Evolutionary conservation across 1,140 invertebrate genomes (phyloP), one percentile per base, ranked within the genome.

Genomic region (Notospermus geniculatus): DNA sequence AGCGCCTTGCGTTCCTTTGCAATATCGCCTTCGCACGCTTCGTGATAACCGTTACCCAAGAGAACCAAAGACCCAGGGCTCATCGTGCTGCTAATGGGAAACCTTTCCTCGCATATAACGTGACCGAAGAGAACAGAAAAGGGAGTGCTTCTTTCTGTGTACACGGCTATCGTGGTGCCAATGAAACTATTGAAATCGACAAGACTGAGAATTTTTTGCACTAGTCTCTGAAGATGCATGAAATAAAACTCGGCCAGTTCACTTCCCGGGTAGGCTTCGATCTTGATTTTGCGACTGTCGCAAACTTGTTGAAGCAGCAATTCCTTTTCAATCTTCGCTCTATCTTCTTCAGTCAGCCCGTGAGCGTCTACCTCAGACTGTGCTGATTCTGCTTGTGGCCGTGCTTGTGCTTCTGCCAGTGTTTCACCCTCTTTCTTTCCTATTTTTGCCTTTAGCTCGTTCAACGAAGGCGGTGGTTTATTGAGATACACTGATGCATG

Each of bases 1-100:
- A 50, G 46, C 4, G 46, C 46, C n/a, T 50, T 50, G 4, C 46
- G 5, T n/a, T 50, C 46, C 4, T n/a, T 5, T 7, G 46, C 46
- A 23, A 50, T 50, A 27, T 50, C 46, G 46, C 4, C 4, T 50
- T 50, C 46, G n/a, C 46, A 50, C 4, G 46, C 46, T n/a, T 50
- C 46, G 46, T 50, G 46, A n/a, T 50, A 50, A 5, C 46, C 46
- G n/a, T 50, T 50, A 9, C 46, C 46, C 19, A 50, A n/a, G 5
- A 50, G 46, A 50, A 50, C 5, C 25, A 50, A 50, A 7, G 46
- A 50, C n/a, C 46, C 46, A 5, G 46, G 46, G 46, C 46, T 50
- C 46, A 50, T 50, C 5, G 46, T 50, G n/a, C 46, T 50, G 25
- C 46, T 50, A 9, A 50, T 50, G 46, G 46, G 46, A 50, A 50